Conservation (phyloP, 2,113 vertebrate species). For the Tringa solitaria region DNA sequence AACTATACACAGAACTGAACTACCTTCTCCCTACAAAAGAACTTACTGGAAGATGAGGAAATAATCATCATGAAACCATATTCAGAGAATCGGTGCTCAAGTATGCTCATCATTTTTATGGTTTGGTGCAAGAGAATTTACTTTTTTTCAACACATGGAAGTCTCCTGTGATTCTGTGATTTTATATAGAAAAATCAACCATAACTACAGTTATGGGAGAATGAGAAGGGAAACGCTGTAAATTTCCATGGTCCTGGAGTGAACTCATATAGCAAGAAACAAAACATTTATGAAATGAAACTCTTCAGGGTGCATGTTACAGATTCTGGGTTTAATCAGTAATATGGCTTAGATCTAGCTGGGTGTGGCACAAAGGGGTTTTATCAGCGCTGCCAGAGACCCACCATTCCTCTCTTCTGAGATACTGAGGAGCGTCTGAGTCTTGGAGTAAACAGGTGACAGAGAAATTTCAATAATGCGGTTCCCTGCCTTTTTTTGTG, state of each 20-base stretch:
- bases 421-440: neutral
- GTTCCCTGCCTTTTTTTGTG: neutral
- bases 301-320: neutral
- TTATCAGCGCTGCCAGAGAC: neutral
- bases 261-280: neutral
- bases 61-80: neutral
- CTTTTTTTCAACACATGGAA: neutral
- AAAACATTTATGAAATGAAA: neutral
- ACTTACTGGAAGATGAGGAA: neutral
- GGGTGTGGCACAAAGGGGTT: neutral
- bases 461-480: neutral
- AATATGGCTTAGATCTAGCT: neutral
- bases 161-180: neutral
- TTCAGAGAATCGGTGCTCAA: neutral
- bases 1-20: neutral
- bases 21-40: neutral
- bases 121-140: neutral
- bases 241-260: neutral
- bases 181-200: neutral
- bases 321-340: neutral
- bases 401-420: neutral
- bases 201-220: neutral
- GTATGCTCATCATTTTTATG: neutral
- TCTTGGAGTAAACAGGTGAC: neutral
- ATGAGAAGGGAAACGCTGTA: neutral